These are phyloP conservation scores for Lutjanus erythropterus DNA, from an alignment of 2,113 vertebrate species.

Conservation along the genomic window DNA sequence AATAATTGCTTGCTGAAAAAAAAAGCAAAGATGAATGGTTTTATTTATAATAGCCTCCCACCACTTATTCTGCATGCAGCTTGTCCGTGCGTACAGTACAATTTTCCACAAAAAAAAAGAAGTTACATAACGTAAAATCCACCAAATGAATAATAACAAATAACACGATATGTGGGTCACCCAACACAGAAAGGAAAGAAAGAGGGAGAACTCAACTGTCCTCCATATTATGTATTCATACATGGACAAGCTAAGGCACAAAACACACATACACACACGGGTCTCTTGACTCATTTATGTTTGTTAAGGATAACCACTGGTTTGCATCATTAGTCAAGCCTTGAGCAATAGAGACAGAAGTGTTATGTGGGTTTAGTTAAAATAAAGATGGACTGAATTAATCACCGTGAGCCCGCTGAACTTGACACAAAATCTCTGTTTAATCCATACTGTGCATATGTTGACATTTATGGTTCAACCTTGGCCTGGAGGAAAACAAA, in stretches of 20 bases:
- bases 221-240: constrained; percentile 17
- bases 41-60: constrained; percentile 66
- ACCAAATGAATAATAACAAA: constrained; percentile 53
- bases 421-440: not conserved
- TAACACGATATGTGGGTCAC: constrained; percentile 59
- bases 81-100: constrained; percentile 30
- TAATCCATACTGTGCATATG: not conserved
- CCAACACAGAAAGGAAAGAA: constrained; percentile 6
- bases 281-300: not conserved
- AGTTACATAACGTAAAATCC: constrained; percentile 60
- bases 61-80: constrained; percentile 34
- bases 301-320: not conserved
- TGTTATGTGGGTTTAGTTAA: not conserved
- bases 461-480: constrained; percentile 6
- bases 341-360: not conserved
- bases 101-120: constrained; percentile 53
- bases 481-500: not conserved
- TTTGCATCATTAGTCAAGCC: not conserved
- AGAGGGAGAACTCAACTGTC: constrained; percentile 9
- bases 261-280: not conserved
- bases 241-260: not conserved
- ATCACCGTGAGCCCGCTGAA: not conserved
- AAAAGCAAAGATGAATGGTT: constrained; percentile 37
- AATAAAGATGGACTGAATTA: not conserved
- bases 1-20: not conserved